A percentile compares a stretch with the other conserved stretches of the same genome.
phyloP scores from a whole-genome alignment of 2,888 invertebrate species.

The Pollenia labialis region DNA sequence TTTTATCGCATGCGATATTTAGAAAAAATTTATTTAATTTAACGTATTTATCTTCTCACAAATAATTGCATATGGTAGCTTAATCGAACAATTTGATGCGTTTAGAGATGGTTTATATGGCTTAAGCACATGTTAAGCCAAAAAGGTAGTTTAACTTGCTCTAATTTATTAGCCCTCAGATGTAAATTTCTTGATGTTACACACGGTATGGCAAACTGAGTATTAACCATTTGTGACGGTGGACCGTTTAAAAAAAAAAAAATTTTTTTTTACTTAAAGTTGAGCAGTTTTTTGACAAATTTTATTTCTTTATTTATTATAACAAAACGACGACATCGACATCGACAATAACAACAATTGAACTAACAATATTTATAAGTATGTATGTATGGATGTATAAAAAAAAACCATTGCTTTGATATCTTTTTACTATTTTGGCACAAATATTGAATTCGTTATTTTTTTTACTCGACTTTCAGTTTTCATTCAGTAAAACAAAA shows the following conservation, averaged over 20 bases:
- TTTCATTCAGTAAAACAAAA: background rate
- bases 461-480: background rate
- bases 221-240: no score
- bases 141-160: no score
- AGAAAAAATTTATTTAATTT: no score
- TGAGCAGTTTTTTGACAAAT: slow-evolving; percentile 37
- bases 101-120: no score
- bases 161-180: no score
- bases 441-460: slow-evolving; percentile 28
- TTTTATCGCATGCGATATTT: no score
- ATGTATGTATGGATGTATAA: background rate
- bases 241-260: background rate
- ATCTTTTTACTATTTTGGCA: slow-evolving; percentile 34
- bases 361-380: background rate
- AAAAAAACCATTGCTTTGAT: slow-evolving; percentile 24
- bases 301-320: background rate
- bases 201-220: no score
- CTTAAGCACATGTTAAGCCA: no score
- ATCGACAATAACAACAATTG: slow-evolving; percentile 24
- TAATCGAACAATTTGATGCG: no score
- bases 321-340: background rate
- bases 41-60: no score
- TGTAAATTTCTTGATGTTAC: no score
- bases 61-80: no score
- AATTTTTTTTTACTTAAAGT: background rate